Evolutionary conservation across 2,113 vertebrate genomes (phyloP), one percentile per base, ranked within the genome.

Genomic region (Sylvietta virens): DNA sequence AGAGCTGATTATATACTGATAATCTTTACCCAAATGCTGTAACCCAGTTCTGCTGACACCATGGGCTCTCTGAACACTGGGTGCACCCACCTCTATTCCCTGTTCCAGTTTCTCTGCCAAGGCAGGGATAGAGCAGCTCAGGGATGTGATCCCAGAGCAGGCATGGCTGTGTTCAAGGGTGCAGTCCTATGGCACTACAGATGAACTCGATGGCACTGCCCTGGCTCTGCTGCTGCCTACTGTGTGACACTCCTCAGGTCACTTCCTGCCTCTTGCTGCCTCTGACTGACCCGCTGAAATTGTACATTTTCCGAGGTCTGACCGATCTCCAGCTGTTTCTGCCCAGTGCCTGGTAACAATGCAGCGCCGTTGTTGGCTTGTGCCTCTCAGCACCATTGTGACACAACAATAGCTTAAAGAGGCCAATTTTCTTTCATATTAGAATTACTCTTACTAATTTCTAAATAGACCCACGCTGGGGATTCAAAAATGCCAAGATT

Each of bases 341-440:
- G 54, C 42, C 90, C 82, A 54, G 82, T n/a, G 66, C 62, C 79
- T 88, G 58, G 53, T 82, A 82, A 96, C 70, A 95, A 61, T 61
- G 81, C 70, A 65, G 54, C 0, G 0, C 45, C 5, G 7, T 61
- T 88, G 58, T 33, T 73, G 79, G 58, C 64, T 73, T 88, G 37
- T 58, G 74, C 62, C 88, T 90, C 86, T 88, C 90, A 77, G 58
- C 50, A 80, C 85, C 76, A 94, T 92, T 97, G 90, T 95, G 35
- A 90, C 54, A 82, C 58, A 80, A 88, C 94, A 97, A 96, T 86
- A 69, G 92, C 51, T 90, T 82, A 50, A 92, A 67, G 44, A 86
- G 67, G 54, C 54, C 62, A 94, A 86, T 83, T 96, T 95, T 93
- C 85, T 90, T 83, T 80, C 76, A 50, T 73, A 72, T 83, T 77